Base-by-base conservation (phyloP, 2,113 vertebrate genomes). In the Pluvianellus socialis region DNA sequence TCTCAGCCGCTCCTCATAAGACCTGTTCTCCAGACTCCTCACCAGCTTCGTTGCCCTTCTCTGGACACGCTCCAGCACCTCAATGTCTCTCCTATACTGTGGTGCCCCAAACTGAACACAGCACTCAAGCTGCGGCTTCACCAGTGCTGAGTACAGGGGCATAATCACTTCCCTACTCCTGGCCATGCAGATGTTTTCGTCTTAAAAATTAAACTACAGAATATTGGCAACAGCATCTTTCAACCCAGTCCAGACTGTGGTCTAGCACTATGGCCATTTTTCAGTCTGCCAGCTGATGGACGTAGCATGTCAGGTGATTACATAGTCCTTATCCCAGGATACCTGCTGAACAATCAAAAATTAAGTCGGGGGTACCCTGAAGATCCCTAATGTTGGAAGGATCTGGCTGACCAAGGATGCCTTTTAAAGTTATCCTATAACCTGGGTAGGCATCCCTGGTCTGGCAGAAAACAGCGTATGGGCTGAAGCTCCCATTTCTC, bases 231-330 rank as follows among this genome's bases (percentile, higher is more conserved):
- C 8, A 35, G 33, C 4, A 14, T 68, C 22, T 68, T 61, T 38
- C 62, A 72, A 33, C 22, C 32, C 44, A 50, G 21, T 47, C 30
- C 15, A 40, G 42, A 27, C 8, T 50, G 19, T 42, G 22, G 30
- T 67, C 35, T 67, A 42, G 38, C n/a, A 49, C 5, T 11, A 52
- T 66, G 40, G 15, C 12, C 27, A 53, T 61, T 81, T 82, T 88
- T 81, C 35, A 75, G 12, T 27, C 32, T 66, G 10, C 19, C 2
- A 7, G 14, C 22, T 80, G 38, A 32, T 23, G 44, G 58, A 18
- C 0, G 0, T 14, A 62, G 22, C 0, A 0, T 23, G 8, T 42
- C 33, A 52, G 35, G 17, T 30, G 26, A 63, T 66, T 52, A 49
- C 1, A 4, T 72, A 4, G 8, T 49, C 18, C 11, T 79, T 10